Conservation (phyloP, 2,888 invertebrate genomes). For the Cotesia congregata region DNA sequence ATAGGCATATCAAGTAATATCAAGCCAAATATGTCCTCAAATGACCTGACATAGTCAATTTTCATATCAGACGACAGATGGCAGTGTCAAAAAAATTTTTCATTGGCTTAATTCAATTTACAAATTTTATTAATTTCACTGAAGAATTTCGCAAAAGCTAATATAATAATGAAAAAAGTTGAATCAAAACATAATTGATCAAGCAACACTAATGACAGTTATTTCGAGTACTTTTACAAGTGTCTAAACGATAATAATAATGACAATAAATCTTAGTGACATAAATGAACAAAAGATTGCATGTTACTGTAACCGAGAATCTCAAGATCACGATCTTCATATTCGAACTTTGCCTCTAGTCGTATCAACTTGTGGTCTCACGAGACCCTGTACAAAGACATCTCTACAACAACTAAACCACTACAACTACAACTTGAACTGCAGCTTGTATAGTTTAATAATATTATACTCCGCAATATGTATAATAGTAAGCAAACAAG, state of each 20-base stretch:
- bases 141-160: too few species aligned
- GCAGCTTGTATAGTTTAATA: neutral
- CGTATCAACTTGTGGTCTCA: slow-evolving; percentile 8
- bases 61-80: too few species aligned
- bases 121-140: too few species aligned
- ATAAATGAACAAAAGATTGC: slow-evolving; percentile 14
- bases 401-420: neutral
- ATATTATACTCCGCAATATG: neutral
- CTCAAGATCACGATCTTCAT: slow-evolving; percentile 19
- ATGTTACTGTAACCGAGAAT: slow-evolving; percentile 15
- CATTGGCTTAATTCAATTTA: too few species aligned
- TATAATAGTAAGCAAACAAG: neutral
- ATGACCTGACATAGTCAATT: too few species aligned
- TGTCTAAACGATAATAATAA: neutral
- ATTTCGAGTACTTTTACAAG: neutral
- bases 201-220: neutral
- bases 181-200: neutral
- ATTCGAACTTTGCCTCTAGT: slow-evolving; percentile 16
- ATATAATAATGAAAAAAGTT: neutral
- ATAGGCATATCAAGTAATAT: too few species aligned
- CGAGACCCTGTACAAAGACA: neutral
- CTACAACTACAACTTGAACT: too few species aligned
- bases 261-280: slow-evolving; percentile 9
- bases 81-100: too few species aligned
- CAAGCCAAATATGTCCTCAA: too few species aligned